Base-by-base conservation (phyloP, 2,113 vertebrate genomes). In the Gallinago undulata region DNA sequence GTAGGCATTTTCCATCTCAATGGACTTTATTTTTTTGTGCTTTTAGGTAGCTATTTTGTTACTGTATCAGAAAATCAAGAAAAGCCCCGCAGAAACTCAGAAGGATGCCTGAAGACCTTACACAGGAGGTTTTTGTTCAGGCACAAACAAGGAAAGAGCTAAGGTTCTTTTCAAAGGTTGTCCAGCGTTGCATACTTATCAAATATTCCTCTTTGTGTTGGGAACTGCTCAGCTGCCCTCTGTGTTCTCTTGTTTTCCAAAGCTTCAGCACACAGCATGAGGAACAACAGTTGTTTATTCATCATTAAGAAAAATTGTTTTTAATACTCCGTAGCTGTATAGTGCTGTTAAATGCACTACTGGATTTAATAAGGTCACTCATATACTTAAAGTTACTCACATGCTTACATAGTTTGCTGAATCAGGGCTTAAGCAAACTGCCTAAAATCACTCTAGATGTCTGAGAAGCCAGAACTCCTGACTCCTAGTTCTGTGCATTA, bases 401-500 rank as follows among this genome's bases (percentile, higher is more conserved):
- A 63, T 94, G 94, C 93, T 96, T 92, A 91, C 92, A 89, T 91
- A 87, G 60, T 93, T 93, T 94, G 92, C 86, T 96, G 86, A 93
- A 96, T 95, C 93, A 85, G 93, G 80, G 84, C 90, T 94, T 94
- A 93, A 96, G 62, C 57, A 84, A 95, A 76, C 62, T 82, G 80
- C 77, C 66, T 92, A 60, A 91, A 96, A 79, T 95, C 86, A 62
- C 89, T 91, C 62, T 78, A 69, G 84, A 78, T 68, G 80, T 51
- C 90, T 85, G 66, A 93, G 85, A 96, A 92, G 73, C 77, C 89
- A 96, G 69, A 87, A 92, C 35, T 95, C 57, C 86, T 73, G 80
- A 96, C 77, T 97, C 45, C 69, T 92, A 94, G 89, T 91, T 84
- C 86, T 94, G 86, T 96, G 89, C 92, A 89, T 95, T 96, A 94